These are phyloP conservation scores for Ranitomeya imitator DNA, from an alignment of 2,113 vertebrate species.

Conservation along the genomic window DNA sequence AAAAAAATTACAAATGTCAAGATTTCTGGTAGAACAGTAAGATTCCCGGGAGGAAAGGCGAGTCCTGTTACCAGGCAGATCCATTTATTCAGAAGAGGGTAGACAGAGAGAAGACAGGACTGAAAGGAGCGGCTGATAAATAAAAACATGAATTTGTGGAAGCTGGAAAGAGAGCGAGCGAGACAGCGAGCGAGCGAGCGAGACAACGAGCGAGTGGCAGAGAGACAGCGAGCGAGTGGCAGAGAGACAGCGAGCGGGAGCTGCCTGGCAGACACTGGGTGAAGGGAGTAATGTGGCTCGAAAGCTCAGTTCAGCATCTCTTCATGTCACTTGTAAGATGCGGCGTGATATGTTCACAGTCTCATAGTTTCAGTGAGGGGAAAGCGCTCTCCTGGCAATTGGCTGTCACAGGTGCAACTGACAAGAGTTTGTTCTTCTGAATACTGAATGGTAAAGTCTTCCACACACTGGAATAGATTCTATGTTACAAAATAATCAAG, in stretches of 20 bases:
- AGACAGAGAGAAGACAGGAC: slow-evolving; percentile 46
- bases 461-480: not conserved
- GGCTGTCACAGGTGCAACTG: slow-evolving; percentile 55
- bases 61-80: slow-evolving; percentile 59
- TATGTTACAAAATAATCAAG: slow-evolving; percentile 14
- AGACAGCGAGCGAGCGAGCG: not conserved
- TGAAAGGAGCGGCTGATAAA: slow-evolving; percentile 29
- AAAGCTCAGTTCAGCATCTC: slow-evolving; percentile 57
- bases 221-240: not conserved
- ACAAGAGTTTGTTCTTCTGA: slow-evolving; percentile 42
- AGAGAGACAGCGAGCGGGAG: not conserved
- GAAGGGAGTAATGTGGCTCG: slow-evolving; percentile 50
- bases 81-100: slow-evolving; percentile 36
- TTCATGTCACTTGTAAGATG: not conserved
- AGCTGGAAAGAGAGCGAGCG: slow-evolving; percentile 26
- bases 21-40: slow-evolving; percentile 42
- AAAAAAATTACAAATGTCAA: not conserved
- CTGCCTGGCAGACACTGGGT: slow-evolving; percentile 34
- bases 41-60: slow-evolving; percentile 54
- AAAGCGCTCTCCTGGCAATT: slow-evolving; percentile 49
- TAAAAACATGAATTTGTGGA: slow-evolving; percentile 52
- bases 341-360: slow-evolving; percentile 55
- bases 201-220: not conserved
- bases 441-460: slow-evolving; percentile 40
- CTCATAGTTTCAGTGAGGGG: slow-evolving; percentile 46